Conservation (phyloP, 2,113 vertebrate species). For the Tetraodon nigroviridis region DNA sequence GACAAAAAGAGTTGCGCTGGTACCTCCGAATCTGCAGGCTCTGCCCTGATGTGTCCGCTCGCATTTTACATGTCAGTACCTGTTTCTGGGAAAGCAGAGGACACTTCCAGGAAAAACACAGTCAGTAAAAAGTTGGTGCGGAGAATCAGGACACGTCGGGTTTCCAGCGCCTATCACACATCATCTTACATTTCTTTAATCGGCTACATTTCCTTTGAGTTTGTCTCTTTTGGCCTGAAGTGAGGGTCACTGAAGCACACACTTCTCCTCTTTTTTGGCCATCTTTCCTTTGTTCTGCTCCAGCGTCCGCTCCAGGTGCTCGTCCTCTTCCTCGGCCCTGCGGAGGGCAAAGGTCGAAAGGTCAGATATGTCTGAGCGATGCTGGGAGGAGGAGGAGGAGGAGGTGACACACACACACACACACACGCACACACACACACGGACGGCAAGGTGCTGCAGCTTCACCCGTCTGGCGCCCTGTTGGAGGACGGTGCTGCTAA, state of each 20-base stretch:
- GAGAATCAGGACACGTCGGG: slow-evolving; percentile 37
- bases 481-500: slow-evolving; percentile 9
- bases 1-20: slow-evolving; percentile 54
- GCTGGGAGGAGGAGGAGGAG: neutral
- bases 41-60: slow-evolving; percentile 12
- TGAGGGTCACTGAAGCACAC: slow-evolving; percentile 84
- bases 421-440: slow-evolving; percentile 3
- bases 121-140: slow-evolving; percentile 56
- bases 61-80: slow-evolving; percentile 62
- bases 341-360: slow-evolving; percentile 49
- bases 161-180: slow-evolving; percentile 22
- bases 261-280: slow-evolving; percentile 99
- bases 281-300: slow-evolving; percentile 99
- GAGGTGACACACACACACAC: neutral
- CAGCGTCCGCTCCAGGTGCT: slow-evolving; percentile 96
- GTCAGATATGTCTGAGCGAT: slow-evolving; percentile 34
- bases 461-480: slow-evolving; percentile 38
- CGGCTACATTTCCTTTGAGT: slow-evolving; percentile 56
- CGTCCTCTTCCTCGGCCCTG: slow-evolving; percentile 97
- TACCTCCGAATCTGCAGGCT: slow-evolving; percentile 51
- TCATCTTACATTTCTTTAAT: slow-evolving; percentile 55
- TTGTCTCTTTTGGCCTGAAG: slow-evolving; percentile 10
- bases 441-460: slow-evolving; percentile 35
- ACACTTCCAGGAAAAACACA: slow-evolving; percentile 28
- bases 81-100: slow-evolving; percentile 37